phyloP scores from a whole-genome alignment of 2,113 vertebrate genomes.

The Carollia perspicillata region DNA sequence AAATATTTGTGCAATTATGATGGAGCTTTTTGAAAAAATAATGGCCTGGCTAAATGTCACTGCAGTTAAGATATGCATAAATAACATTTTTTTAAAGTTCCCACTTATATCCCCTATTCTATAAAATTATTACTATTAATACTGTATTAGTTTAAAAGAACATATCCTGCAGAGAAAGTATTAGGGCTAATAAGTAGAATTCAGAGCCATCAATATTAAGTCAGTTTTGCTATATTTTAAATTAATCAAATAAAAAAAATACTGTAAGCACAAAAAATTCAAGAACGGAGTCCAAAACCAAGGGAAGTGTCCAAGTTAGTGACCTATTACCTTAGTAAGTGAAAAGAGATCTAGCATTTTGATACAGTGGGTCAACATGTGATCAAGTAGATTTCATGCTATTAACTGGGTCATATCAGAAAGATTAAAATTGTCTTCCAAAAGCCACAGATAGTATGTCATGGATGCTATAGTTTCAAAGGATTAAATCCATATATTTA shows the following conservation, averaged over 20 bases:
- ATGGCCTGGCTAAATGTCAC: slow-evolving; percentile 16
- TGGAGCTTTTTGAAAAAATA: slow-evolving; percentile 37
- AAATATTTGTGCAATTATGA: slow-evolving; percentile 18
- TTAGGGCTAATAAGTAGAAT: slow-evolving; percentile 26
- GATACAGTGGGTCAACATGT: neutral
- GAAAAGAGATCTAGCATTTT: slow-evolving; percentile 5
- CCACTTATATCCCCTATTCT: neutral
- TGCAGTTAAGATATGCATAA: slow-evolving; percentile 25
- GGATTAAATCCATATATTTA: slow-evolving; percentile 23
- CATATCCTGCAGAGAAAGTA: neutral
- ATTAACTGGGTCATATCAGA: neutral
- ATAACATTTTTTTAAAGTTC: neutral
- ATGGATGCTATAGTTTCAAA: neutral
- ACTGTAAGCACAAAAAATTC: neutral
- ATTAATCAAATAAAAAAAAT: slow-evolving; percentile 29
- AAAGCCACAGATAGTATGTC: neutral
- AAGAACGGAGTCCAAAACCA: slow-evolving; percentile 23
- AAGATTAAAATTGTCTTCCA: neutral
- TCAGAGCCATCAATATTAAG: neutral
- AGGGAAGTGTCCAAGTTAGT: neutral
- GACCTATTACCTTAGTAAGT: neutral
- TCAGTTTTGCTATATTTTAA: slow-evolving; percentile 35
- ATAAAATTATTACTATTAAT: neutral
- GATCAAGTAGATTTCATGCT: neutral
- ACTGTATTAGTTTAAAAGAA: neutral